Evolutionary conservation across 2,797 vertebrate genomes (phyloP).

Genomic region (Vipera latastei): DNA sequence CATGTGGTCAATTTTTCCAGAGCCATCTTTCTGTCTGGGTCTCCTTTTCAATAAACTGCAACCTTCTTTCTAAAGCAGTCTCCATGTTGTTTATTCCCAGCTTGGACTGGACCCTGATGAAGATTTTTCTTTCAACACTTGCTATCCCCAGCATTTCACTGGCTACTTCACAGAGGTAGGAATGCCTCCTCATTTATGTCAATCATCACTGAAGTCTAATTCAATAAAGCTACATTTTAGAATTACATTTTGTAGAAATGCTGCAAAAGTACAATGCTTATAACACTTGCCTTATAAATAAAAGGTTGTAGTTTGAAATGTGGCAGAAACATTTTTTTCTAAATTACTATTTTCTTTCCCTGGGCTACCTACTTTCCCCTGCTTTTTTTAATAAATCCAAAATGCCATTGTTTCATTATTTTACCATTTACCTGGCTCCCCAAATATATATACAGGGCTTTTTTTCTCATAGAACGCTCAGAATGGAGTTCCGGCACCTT

Average conservation of each 20-base stretch:
- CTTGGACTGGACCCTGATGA: too few species aligned
- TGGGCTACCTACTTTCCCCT: neutral
- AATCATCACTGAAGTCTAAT: neutral
- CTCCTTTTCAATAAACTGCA: too few species aligned
- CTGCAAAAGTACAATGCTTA: neutral
- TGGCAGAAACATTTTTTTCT: neutral
- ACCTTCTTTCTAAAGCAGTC: too few species aligned
- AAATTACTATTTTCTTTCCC: neutral
- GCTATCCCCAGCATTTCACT: neutral
- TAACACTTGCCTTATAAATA: neutral
- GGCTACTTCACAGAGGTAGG: neutral
- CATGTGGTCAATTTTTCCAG: too few species aligned
- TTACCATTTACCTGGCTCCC: neutral
- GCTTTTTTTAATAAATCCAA: neutral
- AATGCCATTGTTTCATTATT: neutral
- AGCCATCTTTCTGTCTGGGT: too few species aligned
- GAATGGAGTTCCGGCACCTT: too few species aligned
- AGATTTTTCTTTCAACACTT: too few species aligned
- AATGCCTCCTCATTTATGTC: neutral
- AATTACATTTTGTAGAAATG: neutral
- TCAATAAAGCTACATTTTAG: neutral
- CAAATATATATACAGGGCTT: too few species aligned
- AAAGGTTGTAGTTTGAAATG: neutral
- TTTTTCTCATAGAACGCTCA: too few species aligned
- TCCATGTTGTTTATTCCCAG: too few species aligned